Evolutionary conservation across 2,113 vertebrate genomes (phyloP).

Genomic region (Microtus montanus): DNA sequence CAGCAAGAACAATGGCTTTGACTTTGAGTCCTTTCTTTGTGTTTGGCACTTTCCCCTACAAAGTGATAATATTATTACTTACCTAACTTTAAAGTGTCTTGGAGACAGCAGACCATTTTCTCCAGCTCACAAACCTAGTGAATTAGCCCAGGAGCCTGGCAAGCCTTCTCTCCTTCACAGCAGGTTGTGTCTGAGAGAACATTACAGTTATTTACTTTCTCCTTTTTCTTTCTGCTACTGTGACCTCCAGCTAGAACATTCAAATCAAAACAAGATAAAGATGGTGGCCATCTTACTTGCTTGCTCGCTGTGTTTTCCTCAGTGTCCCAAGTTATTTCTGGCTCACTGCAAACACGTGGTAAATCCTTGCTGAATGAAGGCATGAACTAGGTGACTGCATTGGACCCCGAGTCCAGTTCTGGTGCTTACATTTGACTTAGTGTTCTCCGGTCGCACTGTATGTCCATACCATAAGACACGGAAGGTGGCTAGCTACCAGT

Average conservation of each 20-base stretch:
- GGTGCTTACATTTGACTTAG: background rate
- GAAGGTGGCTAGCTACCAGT: background rate
- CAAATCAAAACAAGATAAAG: background rate
- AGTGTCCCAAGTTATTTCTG: background rate
- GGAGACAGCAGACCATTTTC: background rate
- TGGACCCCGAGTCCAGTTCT: background rate
- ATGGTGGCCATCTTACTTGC: background rate
- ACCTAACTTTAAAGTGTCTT: background rate
- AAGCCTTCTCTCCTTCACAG: background rate
- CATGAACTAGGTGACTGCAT: background rate
- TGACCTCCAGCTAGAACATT: background rate
- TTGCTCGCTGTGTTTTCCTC: background rate
- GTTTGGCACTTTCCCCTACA: background rate
- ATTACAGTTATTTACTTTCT: background rate
- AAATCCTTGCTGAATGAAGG: background rate
- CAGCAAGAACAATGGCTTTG: background rate
- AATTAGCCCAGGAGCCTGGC: background rate
- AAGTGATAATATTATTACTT: background rate
- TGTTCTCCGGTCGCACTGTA: background rate
- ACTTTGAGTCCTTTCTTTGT: background rate
- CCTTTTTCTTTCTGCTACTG: background rate
- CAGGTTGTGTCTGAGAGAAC: background rate
- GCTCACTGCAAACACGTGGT: background rate
- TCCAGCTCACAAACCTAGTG: background rate
- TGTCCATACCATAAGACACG: background rate